Conservation (phyloP, 2,888 invertebrate species). For the Scrobipalpa costella region DNA sequence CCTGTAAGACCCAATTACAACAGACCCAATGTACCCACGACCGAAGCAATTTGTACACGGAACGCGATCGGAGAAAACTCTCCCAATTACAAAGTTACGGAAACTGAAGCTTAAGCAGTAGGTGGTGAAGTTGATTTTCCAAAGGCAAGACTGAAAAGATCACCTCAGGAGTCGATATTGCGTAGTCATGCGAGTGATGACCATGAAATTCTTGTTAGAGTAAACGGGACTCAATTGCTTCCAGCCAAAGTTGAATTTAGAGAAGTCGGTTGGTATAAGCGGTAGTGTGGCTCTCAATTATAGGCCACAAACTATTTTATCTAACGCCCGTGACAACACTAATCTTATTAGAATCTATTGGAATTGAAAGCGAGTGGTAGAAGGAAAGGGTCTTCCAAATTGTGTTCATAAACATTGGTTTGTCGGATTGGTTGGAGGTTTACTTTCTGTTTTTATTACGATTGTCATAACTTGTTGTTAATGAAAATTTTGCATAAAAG, state of each 20-base stretch:
- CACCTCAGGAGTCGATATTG: conserved; percentile 76
- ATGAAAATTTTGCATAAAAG: too few species aligned
- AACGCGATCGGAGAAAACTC: conserved; percentile 71
- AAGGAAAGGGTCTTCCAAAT: conserved; percentile 36
- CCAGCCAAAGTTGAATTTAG: conserved; percentile 45
- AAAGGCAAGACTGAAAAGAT: conserved; percentile 36
- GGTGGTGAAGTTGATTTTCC: conserved; percentile 33
- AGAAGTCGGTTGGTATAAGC: conserved; percentile 36
- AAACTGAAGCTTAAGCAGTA: conserved; percentile 40
- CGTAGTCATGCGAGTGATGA: conserved; percentile 80
- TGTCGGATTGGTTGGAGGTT: neutral
- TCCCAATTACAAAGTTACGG: conserved; percentile 36
- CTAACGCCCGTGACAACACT: conserved; percentile 77
- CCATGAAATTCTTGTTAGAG: conserved; percentile 51
- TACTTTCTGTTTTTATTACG: neutral
- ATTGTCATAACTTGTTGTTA: too few species aligned
- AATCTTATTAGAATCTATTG: conserved; percentile 80
- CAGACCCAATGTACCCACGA: conserved; percentile 78
- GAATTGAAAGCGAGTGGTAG: conserved; percentile 64
- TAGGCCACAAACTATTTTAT: conserved; percentile 80
- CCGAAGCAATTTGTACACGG: conserved; percentile 79
- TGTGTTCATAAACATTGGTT: conserved; percentile 29
- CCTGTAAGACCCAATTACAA: conserved; percentile 80
- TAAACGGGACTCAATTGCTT: conserved; percentile 45
- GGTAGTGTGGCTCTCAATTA: conserved; percentile 71